phyloP scores from a whole-genome alignment of 2,888 invertebrate species.

The Drosophila rellima region DNA sequence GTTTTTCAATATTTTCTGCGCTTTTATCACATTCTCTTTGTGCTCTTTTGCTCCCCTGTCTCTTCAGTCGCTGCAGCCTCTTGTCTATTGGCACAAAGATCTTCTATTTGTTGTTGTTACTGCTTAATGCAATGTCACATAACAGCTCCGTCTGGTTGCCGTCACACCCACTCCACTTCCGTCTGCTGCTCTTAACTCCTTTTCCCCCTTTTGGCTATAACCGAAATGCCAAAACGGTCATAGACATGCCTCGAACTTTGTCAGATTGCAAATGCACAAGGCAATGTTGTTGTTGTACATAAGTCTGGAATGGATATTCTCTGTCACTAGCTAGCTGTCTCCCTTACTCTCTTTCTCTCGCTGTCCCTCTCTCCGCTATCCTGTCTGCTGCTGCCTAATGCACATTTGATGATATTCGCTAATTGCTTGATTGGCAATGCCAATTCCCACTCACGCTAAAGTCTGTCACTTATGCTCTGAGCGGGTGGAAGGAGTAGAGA shows the following conservation, averaged over 20 bases:
- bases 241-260: conserved; percentile 70
- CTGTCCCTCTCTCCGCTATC: conserved; percentile 9
- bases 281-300: conserved; percentile 18
- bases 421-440: conserved; percentile 76
- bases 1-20: conserved; percentile 76
- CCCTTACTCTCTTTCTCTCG: not conserved
- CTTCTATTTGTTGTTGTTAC: conserved; percentile 29
- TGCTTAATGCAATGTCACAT: conserved; percentile 55
- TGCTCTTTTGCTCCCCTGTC: conserved; percentile 18
- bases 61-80: conserved; percentile 28
- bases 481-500: not conserved
- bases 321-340: conserved; percentile 14
- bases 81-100: conserved; percentile 35
- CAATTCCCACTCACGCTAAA: conserved; percentile 64
- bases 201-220: not conserved
- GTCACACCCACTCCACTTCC: not conserved
- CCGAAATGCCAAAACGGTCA: conserved; percentile 61
- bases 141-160: conserved; percentile 38
- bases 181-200: conserved; percentile 28
- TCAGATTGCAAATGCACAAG: conserved; percentile 58
- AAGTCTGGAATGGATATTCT: conserved; percentile 30
- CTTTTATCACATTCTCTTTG: conserved; percentile 39
- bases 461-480: conserved; percentile 5
- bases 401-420: conserved; percentile 77
- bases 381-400: conserved; percentile 63